Evolutionary conservation across 2,797 vertebrate genomes (phyloP), one percentile per base, ranked within the genome.

Genomic region (Halcyon smyrnensis): DNA sequence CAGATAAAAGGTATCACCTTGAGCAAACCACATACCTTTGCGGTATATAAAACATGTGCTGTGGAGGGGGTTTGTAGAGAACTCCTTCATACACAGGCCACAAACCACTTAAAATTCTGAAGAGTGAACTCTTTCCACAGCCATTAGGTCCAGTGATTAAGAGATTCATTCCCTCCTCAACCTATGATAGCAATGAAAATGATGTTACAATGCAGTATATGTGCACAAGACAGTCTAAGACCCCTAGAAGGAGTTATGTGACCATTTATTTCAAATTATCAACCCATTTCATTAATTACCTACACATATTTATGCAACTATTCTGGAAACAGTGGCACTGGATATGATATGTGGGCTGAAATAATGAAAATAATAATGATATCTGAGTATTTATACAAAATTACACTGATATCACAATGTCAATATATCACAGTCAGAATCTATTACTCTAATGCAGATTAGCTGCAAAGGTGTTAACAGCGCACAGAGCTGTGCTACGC

Each of bases 21-120:
- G 57, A 85, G 30, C 76, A 75, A 76, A 54, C 50, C 8, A 89
- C 98, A 45, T 97, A 99, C 99, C 99, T 99, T 97, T 99, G 99
- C 91, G 99, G 99, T 97, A 99, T 99, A 97, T 99, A 99, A 98
- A 99, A 99, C 99, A 99, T 98, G 53, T 99, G 98, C 32, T 99
- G 98, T 2, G 99, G 99, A 63, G 99, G 98, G 0, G 99, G 99
- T 88, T 99, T 99, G 96, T 98, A 98, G 15, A 99, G 98, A 68
- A 98, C 98, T 64, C 99, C 99, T 65, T 98, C 98, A 65, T 99
- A 99, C n/a, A 99, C 99, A 8, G 99, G 99, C 99, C 99, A 99
- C 70, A 99, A 93, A 28, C 99, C 99, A 46, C 99, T 99, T 93
- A 99, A 98, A 98, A 99, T 99, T 97, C 99, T 98, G 98, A 99